Percentiles rank a stretch among this genome's conserved stretches.
Evolutionary conservation across 1,140 invertebrate genomes (phyloP).

Genomic region (Pseudomyrmex concolor): DNA sequence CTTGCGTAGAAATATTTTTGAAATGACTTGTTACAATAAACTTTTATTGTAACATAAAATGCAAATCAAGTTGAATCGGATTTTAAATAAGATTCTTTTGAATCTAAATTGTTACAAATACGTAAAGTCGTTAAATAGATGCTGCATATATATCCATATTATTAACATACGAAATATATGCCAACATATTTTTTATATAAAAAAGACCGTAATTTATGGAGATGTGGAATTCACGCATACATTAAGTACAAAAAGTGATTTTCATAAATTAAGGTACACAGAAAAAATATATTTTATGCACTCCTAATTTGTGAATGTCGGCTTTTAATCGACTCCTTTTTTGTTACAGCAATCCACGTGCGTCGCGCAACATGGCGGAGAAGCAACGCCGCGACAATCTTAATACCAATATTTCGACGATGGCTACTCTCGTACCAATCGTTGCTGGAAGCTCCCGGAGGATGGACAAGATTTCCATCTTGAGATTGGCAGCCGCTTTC

Average conservation of each 20-base stretch:
- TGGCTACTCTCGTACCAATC: conserved; percentile 93
- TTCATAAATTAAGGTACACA: neutral
- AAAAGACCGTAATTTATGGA: too few relatives aligned
- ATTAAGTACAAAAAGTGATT: neutral
- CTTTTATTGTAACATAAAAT: too few relatives aligned
- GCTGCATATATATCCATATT: neutral
- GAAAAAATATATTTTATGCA: neutral
- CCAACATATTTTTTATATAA: too few relatives aligned
- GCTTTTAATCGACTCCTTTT: conserved; percentile 55
- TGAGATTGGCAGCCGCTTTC: conserved; percentile 93
- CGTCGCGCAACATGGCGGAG: conserved; percentile 93
- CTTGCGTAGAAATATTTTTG: too few relatives aligned
- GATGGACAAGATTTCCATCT: conserved; percentile 95
- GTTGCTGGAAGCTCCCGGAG: conserved; percentile 91
- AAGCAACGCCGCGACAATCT: conserved; percentile 95
- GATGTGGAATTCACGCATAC: too few relatives aligned
- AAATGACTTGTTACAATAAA: too few relatives aligned
- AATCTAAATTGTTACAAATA: too few relatives aligned
- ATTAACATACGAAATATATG: neutral
- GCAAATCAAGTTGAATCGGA: too few relatives aligned
- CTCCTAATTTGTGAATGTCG: conserved; percentile 19
- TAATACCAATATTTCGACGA: conserved; percentile 93
- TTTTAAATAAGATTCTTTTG: too few relatives aligned
- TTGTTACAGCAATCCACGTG: conserved; percentile 89
- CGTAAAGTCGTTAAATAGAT: too few relatives aligned